phyloP scores from a whole-genome alignment of 2,797 vertebrate species.

The Chelonia mydas region DNA sequence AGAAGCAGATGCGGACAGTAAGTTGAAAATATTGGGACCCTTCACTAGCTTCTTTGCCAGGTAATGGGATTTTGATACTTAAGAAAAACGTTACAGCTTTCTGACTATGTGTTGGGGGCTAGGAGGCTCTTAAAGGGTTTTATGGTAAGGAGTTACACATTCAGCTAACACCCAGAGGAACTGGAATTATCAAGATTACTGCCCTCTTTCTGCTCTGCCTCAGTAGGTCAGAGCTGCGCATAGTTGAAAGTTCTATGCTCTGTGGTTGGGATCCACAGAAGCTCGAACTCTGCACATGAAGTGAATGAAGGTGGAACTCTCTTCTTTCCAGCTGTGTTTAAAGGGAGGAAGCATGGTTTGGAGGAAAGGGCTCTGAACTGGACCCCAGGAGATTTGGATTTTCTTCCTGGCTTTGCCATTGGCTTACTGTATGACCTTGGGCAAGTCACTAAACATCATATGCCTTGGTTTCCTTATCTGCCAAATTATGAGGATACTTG shows the following conservation, averaged over 20 bases:
- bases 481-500: not conserved
- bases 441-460: not conserved
- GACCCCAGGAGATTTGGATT: not conserved
- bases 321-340: not conserved
- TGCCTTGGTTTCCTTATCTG: not conserved
- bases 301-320: not conserved
- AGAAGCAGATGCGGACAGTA: slow-evolving; percentile 74
- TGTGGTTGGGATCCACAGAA: not conserved
- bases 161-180: not conserved
- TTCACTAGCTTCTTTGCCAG: slow-evolving; percentile 89
- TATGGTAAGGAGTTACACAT: not conserved
- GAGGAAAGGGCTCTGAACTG: not conserved
- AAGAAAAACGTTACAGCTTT: not conserved
- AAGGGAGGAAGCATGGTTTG: not conserved
- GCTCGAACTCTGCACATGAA: not conserved
- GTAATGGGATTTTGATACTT: slow-evolving; percentile 68
- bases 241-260: fast-evolving
- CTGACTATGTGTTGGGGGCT: not conserved
- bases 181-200: not conserved
- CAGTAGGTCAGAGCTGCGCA: not conserved
- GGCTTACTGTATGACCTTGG: not conserved
- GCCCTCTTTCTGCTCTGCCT: not conserved
- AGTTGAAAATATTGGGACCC: slow-evolving; percentile 83
- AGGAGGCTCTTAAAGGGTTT: not conserved
- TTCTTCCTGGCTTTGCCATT: not conserved